Evolutionary conservation across 1,140 invertebrate genomes (phyloP), one percentile per base, ranked within the genome.

Genomic region (Caenorhabditis inopinata): DNA sequence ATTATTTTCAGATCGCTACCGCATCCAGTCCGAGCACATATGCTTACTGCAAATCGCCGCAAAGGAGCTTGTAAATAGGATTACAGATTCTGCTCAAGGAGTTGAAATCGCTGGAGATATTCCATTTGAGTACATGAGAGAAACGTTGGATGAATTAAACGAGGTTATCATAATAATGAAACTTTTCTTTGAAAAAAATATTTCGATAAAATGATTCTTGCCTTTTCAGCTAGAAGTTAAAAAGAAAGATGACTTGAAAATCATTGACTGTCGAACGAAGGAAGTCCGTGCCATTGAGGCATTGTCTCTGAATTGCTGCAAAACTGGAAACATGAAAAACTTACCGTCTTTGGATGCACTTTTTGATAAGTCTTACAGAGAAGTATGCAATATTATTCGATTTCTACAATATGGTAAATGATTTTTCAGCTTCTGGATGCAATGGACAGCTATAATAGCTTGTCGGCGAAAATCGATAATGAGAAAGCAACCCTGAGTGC

Each of bases 1-100:
- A 5, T 14, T 29, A 0, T 21, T 47, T 78, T 73, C 75, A 81
- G 80, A 81, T 42, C 47, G 75, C 2, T 81, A 81, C 58, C 80
- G 80, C 27, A 77, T 81, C 12, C 80, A 81, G 49, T 81, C 80
- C 1, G 80, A 81, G 2, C 68, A 47, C n/a, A 23, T 81, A 12
- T 75, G 51, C 29, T 49, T 77, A 18, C 23, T 81, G 29, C 53
- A 45, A 23, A 32, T 81, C 16, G 27, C 75, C n/a, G 27, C 76
- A 14, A 48, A 29, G 27, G 80, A 81, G 25, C 49, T 81, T 18
- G 80, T 78, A 9, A 47, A 46, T 25, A 7, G 80, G 23, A 35
- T 81, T 18, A 2, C 12, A 12, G 23, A 42, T 12, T 25, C 45
- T 18, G 38, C 48, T 1, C 9, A 16, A n/a, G 38, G 23, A 38